Evolutionary conservation across 23 tunicate species (phyloP).

Genomic region (Styela clava): DNA sequence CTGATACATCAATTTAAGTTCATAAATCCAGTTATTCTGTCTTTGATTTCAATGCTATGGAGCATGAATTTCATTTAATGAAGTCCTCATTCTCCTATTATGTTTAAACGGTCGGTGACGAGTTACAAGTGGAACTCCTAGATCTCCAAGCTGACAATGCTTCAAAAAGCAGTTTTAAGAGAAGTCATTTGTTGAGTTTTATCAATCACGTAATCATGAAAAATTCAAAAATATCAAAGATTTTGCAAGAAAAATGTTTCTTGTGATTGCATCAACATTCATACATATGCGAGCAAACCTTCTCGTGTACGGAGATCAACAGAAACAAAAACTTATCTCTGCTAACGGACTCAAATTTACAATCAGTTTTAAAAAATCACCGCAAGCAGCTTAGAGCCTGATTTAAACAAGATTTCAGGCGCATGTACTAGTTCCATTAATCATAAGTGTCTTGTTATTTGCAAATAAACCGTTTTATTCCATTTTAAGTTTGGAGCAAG

Average conservation of each 20-base stretch:
- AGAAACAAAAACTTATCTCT: constrained; percentile 32
- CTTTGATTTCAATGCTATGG: too few species aligned
- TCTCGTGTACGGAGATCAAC: constrained; percentile 14
- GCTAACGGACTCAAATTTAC: constrained; percentile 35
- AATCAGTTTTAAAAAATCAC: constrained; percentile 37
- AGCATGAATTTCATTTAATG: too few species aligned
- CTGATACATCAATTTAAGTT: too few species aligned
- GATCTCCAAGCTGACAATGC: constrained; percentile 30
- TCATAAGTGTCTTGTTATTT: too few species aligned
- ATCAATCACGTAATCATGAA: constrained; percentile 10
- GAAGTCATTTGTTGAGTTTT: constrained; percentile 28
- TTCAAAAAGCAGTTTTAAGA: constrained; percentile 16
- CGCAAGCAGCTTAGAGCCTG: too few species aligned
- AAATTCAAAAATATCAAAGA: constrained; percentile 37
- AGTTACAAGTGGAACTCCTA: constrained; percentile 30
- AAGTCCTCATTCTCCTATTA: too few species aligned
- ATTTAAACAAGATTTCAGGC: too few species aligned
- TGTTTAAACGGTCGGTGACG: too few species aligned
- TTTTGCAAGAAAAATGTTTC: constrained; percentile 38
- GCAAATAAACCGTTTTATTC: too few species aligned
- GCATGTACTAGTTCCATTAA: too few species aligned
- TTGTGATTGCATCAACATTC: constrained; percentile 37
- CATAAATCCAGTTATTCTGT: too few species aligned
- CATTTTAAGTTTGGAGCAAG: too few species aligned
- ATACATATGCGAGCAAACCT: constrained; percentile 36